A percentile compares a stretch with the other conserved stretches of the same genome.
Conservation (phyloP, 1,140 invertebrate species). For the Bombus confusus region DNA sequence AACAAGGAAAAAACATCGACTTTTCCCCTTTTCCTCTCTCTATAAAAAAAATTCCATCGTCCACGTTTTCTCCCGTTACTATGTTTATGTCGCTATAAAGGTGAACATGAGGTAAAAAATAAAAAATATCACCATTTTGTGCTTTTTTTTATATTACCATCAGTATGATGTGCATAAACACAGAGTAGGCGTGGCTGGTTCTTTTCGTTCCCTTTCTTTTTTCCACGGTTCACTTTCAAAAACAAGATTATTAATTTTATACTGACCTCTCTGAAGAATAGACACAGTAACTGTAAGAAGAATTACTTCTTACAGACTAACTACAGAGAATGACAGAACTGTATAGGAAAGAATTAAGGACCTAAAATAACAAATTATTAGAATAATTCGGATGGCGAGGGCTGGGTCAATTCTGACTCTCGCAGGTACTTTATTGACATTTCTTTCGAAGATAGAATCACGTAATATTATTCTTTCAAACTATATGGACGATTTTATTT, state of each 20-base stretch:
- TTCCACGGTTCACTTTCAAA: too few relatives aligned
- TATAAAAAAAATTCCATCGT: constrained; percentile 12
- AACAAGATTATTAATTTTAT: background rate
- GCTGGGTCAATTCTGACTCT: background rate
- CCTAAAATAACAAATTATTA: background rate
- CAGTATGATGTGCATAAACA: background rate
- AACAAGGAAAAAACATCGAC: constrained; percentile 23
- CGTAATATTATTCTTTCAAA: too few relatives aligned
- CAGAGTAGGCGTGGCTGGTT: background rate
- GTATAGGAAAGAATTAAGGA: too few relatives aligned
- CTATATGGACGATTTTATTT: too few relatives aligned
- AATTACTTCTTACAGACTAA: too few relatives aligned
- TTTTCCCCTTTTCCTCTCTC: background rate
- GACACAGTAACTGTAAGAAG: background rate
- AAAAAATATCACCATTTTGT: background rate
- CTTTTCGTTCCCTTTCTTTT: background rate
- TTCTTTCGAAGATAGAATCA: too few relatives aligned
- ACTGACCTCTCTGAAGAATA: background rate
- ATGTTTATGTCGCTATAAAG: constrained; percentile 20
- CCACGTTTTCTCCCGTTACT: constrained; percentile 48
- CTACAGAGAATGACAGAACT: too few relatives aligned
- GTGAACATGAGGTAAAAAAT: constrained; percentile 7
- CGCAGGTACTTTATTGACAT: too few relatives aligned
- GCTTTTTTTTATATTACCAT: background rate
- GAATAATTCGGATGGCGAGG: background rate